phyloP scores from a whole-genome alignment of 2,888 invertebrate species.

The Nymphalis polychloros region DNA sequence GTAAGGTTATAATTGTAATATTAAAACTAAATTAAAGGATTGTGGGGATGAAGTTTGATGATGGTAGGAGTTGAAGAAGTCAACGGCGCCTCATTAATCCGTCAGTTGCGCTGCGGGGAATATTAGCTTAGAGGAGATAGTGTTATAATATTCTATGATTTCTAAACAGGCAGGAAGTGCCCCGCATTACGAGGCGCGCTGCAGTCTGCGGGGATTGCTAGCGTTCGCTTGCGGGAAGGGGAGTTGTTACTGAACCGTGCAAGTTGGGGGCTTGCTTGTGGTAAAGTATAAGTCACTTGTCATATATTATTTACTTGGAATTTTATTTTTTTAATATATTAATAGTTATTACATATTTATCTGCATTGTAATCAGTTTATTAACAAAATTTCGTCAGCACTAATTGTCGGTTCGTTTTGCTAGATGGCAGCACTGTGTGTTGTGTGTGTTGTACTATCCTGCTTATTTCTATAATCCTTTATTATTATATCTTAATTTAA shows the following conservation, averaged over 20 bases:
- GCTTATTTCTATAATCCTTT: no score
- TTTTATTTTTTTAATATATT: no score
- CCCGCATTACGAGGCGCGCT: not conserved
- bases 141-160: constrained; percentile 21
- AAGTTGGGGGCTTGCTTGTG: not conserved
- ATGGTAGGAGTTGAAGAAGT: not conserved
- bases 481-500: no score
- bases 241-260: not conserved
- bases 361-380: no score
- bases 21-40: not conserved
- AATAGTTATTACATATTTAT: no score
- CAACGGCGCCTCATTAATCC: not conserved
- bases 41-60: not conserved
- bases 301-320: not conserved
- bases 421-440: no score
- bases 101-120: constrained; percentile 3
- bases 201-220: not conserved
- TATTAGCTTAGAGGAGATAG: constrained; percentile 6
- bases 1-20: no score
- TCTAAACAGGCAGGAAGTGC: constrained; percentile 12
- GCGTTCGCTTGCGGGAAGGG: not conserved
- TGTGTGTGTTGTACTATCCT: no score
- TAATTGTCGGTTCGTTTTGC: no score
- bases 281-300: no score
- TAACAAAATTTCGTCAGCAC: no score